Conservation (phyloP, 2,113 vertebrate species). For the Tylochromis polylepis region DNA sequence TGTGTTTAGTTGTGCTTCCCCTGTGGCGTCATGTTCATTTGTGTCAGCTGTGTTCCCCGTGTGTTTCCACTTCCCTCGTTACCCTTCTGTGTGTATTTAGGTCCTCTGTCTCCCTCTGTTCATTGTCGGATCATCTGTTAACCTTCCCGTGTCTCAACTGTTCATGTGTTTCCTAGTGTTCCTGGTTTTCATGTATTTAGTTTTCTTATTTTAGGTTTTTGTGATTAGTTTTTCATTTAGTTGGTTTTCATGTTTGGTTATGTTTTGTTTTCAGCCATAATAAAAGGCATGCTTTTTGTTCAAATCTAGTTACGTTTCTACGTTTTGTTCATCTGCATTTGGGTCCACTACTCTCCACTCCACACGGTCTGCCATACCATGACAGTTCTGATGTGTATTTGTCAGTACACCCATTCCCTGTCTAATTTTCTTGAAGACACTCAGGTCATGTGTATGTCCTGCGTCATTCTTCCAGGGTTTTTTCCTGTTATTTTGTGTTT, state of each 20-base stretch:
- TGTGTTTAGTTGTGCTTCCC: neutral
- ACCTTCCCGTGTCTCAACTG: neutral
- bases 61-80: too few species aligned
- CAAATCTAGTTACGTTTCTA: neutral
- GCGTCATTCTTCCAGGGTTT: neutral
- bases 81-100: neutral
- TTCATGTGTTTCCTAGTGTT: neutral
- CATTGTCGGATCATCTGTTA: neutral
- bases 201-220: neutral
- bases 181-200: neutral
- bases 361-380: neutral
- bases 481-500: neutral
- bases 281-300: neutral
- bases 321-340: neutral
- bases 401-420: too few species aligned
- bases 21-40: neutral
- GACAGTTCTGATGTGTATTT: neutral
- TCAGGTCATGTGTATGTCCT: neutral
- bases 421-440: neutral
- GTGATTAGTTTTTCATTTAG: neutral
- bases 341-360: neutral
- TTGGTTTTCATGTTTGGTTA: neutral
- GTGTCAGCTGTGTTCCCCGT: neutral
- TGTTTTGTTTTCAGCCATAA: neutral
- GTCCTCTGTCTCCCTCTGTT: neutral